Evolutionary conservation across 2,888 invertebrate genomes (phyloP), one percentile per base, ranked within the genome.

Genomic region (Leistus spinibarbis): DNA sequence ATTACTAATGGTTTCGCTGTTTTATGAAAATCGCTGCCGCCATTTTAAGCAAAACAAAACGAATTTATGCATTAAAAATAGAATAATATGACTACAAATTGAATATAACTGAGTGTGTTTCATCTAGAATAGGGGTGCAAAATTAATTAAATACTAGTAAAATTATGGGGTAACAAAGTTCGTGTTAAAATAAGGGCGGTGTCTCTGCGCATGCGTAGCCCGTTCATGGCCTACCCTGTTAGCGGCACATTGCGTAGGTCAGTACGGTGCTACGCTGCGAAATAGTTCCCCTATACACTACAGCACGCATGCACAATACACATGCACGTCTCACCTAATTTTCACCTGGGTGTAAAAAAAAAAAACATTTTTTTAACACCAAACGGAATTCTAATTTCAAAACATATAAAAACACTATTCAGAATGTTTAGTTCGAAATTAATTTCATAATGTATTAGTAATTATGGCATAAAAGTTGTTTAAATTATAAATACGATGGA

Each of bases 241-340:
- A 40, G 23, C 53, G 22, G 67, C 62, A 73, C 16, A 67, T 73
- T 73, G 73, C 40, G 62, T 60, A 73, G 73, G 73, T 73, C 73
- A 73, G 73, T 67, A 19, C 4, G 17, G 53, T 13, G 10, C 56
- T 62, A 66, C 27, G 66, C 56, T 67, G 73, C 73, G 62, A 60
- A 73, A 40, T 62, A 60, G 19, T 60, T 20, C 22, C 60, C 60
- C 60, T 60, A 20, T 23, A 64, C n/a, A n/a, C 53, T 54, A 63
- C 64, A 64, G 13, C 64, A 73, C 73, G 73, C 73, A 73, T 73
- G 73, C 67, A 73, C 73, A 54, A 17, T n/a, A n/a, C 2, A 60
- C 73, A 73, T 73, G n/a, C 23, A 17, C 67, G 67, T 9, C 60
- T 7, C 40, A 40, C 13, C 7, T 1, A 5, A 40, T 40, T 5